Evolutionary conservation across 1,140 invertebrate species (phyloP).

Genomic region (Drosophila nannoptera): DNA sequence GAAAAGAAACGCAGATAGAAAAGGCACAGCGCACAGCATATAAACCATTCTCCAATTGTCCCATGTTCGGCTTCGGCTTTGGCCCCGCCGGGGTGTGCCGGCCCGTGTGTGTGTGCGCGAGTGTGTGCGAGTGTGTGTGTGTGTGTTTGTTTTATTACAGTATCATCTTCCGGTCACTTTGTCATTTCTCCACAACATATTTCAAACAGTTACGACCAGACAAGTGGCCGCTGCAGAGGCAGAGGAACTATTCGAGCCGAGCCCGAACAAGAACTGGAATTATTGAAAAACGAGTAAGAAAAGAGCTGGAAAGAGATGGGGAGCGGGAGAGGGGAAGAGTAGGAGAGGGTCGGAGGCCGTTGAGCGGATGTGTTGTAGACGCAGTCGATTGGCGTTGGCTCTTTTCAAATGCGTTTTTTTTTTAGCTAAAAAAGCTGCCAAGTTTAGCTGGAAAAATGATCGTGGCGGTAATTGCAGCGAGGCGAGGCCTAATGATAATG

Average conservation of each 20-base stretch:
- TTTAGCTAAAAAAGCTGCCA: not conserved
- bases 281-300: constrained; percentile 42
- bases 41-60: constrained; percentile 61
- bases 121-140: constrained; percentile 47
- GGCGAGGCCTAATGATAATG: no score
- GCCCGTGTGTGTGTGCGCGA: constrained; percentile 34
- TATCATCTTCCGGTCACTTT: constrained; percentile 78
- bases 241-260: constrained; percentile 17
- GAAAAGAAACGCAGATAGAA: constrained; percentile 37
- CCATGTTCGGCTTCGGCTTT: constrained; percentile 29
- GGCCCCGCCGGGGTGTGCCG: constrained; percentile 3
- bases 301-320: constrained; percentile 10
- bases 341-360: not conserved
- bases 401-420: constrained; percentile 3
- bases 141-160: constrained; percentile 69
- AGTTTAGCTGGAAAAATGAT: not conserved
- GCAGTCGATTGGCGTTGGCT: constrained; percentile 40
- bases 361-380: constrained; percentile 66
- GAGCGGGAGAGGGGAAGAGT: not conserved
- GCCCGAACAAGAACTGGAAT: constrained; percentile 45
- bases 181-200: constrained; percentile 74
- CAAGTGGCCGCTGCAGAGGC: constrained; percentile 67
- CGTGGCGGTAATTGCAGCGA: constrained; percentile 1
- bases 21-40: constrained; percentile 56
- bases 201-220: constrained; percentile 68